Conservation (phyloP, 2,113 vertebrate genomes). For the Narcine bancroftii region DNA sequence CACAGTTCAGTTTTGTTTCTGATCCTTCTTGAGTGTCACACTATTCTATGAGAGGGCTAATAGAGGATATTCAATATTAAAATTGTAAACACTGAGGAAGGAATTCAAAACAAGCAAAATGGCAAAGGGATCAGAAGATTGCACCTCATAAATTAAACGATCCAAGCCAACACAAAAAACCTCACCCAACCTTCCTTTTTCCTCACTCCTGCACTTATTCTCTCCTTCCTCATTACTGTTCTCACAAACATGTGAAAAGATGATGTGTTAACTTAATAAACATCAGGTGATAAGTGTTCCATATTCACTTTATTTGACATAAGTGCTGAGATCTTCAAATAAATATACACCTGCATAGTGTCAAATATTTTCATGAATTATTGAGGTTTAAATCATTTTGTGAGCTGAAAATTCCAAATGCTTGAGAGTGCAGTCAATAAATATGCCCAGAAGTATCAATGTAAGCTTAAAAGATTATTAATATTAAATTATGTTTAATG, state of each 20-base stretch:
- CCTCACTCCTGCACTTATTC: neutral
- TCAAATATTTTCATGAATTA: conserved; percentile 24
- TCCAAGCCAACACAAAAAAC: neutral
- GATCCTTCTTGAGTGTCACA: too few species aligned
- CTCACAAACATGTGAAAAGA: neutral
- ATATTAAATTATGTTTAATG: conserved; percentile 30
- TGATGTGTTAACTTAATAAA: neutral
- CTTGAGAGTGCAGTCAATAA: neutral
- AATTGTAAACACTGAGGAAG: neutral
- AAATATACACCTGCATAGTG: neutral
- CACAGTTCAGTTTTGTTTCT: neutral
- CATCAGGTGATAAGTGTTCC: neutral
- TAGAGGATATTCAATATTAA: neutral
- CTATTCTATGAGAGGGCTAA: neutral
- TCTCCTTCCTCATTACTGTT: too few species aligned
- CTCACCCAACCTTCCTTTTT: neutral
- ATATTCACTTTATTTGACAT: neutral
- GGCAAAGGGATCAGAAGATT: neutral
- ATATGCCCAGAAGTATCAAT: neutral
- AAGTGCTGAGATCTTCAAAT: neutral
- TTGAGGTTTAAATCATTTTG: conserved; percentile 30
- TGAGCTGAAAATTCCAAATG: neutral
- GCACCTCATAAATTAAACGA: neutral
- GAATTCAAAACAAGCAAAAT: neutral
- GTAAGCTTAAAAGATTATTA: neutral